Base-by-base conservation (phyloP, 1,140 invertebrate species). In the Sminthurinus signatus region DNA sequence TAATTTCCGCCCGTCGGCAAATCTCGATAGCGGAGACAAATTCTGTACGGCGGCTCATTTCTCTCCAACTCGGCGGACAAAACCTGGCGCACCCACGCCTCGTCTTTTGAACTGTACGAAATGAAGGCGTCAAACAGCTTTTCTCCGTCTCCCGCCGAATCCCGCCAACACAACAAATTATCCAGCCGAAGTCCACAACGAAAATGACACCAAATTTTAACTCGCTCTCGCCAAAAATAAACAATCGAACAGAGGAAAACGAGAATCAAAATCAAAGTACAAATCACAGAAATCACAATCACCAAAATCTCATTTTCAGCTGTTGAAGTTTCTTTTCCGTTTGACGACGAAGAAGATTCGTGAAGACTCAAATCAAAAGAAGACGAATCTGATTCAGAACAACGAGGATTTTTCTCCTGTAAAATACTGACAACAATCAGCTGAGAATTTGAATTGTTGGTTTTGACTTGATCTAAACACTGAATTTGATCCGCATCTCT, bases 81-180 rank as follows among this genome's bases (percentile, higher is more conserved):
- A 67, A 91, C 87, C 73, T 94, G 87, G 2, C 88, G 85, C 0
- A 95, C 90, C 80, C 91, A 96, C 12, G 88, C 84, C 74, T 93
- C 91, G 76, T 96, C 92, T 55, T 67, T 67, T 1, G 89, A 88
- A 77, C 89, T 93, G 78, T 96, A 96, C 73, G 89, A 91, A 55
- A 96, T 84, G 76, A 95, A 96, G 14, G 91, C 91, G 73, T 96
- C 93, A 75, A 92, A 95, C 23, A 93, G 81, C 76, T 93, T 93
- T 77, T 93, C 90, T 1, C 87, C 81, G 64, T 90, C 88, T 60
- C 85, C 79, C 72, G 88, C 87, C 64, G 83, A 83, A 36, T 81
- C 81, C 25, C 80, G 78, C n/a, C n/a, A n/a, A n/a, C n/a, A n/a
- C n/a, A n/a, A n/a, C 61, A 85, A 82, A 73, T 88, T 87, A 73